These are phyloP conservation scores for Coracopsis vasa DNA, from an alignment of 2,113 vertebrate species.

Conservation along the genomic window DNA sequence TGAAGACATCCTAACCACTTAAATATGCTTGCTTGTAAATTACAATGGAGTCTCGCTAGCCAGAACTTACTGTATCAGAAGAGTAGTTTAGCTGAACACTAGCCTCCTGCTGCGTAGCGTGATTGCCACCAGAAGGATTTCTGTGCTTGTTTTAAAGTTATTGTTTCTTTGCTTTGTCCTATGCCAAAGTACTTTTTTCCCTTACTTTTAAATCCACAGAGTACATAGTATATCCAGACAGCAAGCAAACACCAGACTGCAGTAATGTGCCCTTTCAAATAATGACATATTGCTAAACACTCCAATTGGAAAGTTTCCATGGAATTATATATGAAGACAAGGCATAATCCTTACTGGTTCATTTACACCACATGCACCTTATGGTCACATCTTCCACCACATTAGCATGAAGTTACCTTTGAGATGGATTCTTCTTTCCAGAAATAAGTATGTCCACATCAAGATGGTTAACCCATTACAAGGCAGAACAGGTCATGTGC, in stretches of 20 bases:
- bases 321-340: not conserved
- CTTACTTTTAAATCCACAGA: not conserved
- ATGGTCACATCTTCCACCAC: not conserved
- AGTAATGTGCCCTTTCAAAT: not conserved
- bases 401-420: not conserved
- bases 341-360: not conserved
- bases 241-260: not conserved
- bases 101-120: not conserved
- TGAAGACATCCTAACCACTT: not conserved
- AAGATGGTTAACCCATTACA: not conserved
- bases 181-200: not conserved
- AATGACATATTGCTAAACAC: not conserved
- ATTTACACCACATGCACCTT: not conserved
- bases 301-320: not conserved
- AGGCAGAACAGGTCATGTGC: not conserved
- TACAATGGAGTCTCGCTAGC: not conserved
- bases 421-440: not conserved
- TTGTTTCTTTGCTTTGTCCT: not conserved
- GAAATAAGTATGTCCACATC: not conserved
- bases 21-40: not conserved
- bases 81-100: not conserved
- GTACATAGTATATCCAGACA: not conserved
- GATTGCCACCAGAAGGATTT: not conserved
- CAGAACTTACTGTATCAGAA: constrained; percentile 24
- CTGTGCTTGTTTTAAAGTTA: not conserved